Base-by-base conservation (phyloP, 2,888 invertebrate species). In the Uropetala carovei region DNA sequence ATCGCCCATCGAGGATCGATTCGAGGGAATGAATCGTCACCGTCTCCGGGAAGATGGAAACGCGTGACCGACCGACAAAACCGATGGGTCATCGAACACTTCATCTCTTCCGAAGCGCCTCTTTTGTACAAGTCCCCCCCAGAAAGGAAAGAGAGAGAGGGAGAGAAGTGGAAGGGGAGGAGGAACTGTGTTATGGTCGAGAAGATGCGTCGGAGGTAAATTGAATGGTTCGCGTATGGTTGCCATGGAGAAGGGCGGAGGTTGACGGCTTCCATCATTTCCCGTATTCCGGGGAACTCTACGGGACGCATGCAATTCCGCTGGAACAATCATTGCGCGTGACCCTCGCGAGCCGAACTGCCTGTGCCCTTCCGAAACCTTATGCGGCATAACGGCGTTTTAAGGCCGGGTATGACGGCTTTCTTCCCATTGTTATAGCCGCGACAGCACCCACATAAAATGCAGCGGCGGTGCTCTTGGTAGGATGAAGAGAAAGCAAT, bases 41-140 rank as follows among this genome's bases (percentile, higher is more conserved):
- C 43, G 43, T n/a, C 64, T 64, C 64, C 75, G 22, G 68, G 75
- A 75, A 75, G 75, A 75, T 75, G 13, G 75, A 75, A 75, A 27
- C 75, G 75, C 75, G 75, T 75, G 75, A 75, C 75, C 75, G 75
- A 27, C 75, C 75, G n/a, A n/a, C n/a, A n/a, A n/a, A n/a, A n/a
- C n/a, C n/a, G 75, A 22, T 22, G 75, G 75, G 75, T 75, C 75
- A 75, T 75, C 75, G 75, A 75, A n/a, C 75, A 75, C 75, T 4
- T n/a, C 64, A 64, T 64, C 64, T 75, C 75, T 27, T 75, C 75
- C 10, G 22, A 10, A n/a, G 10, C 64, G 64, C 27, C 75, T n/a
- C 75, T n/a, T 75, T 75, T 75, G 75, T 75, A 27, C n/a, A n/a
- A n/a, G n/a, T n/a, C n/a, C 16, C 27, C 10, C 75, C 75, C 75